A percentile compares a stretch with the other conserved stretches of the same genome.
Evolutionary conservation across 2,888 invertebrate genomes (phyloP).

Genomic region (Sepioteuthis lessoniana): DNA sequence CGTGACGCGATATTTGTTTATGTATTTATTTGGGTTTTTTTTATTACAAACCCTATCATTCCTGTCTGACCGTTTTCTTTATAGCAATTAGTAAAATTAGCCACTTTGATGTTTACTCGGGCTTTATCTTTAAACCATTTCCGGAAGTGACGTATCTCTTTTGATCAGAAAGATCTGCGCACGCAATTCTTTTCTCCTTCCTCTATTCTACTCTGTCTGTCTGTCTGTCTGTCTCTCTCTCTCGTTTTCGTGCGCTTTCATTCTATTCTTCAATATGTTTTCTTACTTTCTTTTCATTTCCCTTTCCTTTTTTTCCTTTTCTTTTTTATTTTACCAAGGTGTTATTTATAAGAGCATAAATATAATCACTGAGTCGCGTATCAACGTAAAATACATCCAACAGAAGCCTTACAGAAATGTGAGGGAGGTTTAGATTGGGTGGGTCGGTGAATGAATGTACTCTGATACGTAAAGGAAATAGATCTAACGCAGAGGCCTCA

Average conservation of each 20-base stretch:
- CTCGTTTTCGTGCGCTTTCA: too few relatives aligned
- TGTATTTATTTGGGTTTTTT: too few relatives aligned
- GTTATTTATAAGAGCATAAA: too few relatives aligned
- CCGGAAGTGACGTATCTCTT: background rate
- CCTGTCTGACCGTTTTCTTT: background rate
- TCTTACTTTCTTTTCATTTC: too few relatives aligned
- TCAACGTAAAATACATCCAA: background rate
- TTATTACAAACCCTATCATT: background rate
- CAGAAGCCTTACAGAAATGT: background rate
- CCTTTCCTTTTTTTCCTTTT: too few relatives aligned
- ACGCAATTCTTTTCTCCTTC: background rate
- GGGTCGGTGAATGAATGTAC: too few relatives aligned
- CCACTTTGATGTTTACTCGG: background rate
- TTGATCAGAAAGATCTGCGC: background rate
- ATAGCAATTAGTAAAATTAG: conserved; percentile 33
- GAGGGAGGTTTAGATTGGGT: background rate
- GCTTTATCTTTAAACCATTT: background rate
- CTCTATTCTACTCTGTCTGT: background rate
- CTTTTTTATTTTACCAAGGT: too few relatives aligned
- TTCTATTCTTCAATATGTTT: too few relatives aligned
- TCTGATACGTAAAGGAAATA: too few relatives aligned
- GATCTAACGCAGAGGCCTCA: too few relatives aligned
- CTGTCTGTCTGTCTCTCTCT: background rate
- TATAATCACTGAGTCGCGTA: background rate
- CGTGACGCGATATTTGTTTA: background rate